Conservation (phyloP, 2,113 vertebrate species). For the Asarcornis scutulata region DNA sequence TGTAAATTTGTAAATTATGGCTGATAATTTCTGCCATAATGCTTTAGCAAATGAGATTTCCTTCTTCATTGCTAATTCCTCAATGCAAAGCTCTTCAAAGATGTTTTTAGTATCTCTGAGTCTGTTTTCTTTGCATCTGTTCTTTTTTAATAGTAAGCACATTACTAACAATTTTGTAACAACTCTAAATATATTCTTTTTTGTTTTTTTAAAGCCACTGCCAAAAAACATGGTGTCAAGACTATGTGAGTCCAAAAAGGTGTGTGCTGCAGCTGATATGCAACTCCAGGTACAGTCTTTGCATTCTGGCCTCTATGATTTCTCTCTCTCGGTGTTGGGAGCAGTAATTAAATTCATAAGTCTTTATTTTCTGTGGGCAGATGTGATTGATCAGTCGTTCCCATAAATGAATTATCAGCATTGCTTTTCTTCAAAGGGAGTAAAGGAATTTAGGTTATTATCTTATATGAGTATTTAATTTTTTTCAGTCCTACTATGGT, state of each 20-base stretch:
- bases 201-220: conserved; percentile 79
- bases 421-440: not conserved
- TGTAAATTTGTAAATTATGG: not conserved
- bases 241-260: conserved; percentile 95
- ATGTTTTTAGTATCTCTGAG: not conserved
- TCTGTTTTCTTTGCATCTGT: not conserved
- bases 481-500: not conserved
- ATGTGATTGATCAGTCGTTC: not conserved
- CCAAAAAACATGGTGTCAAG: conserved; percentile 93
- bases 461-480: not conserved
- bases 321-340: not conserved
- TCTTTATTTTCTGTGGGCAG: not conserved
- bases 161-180: not conserved
- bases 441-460: not conserved
- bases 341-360: not conserved
- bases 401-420: not conserved
- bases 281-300: conserved; percentile 90
- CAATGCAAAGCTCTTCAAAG: not conserved
- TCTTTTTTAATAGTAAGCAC: not conserved
- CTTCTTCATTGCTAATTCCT: not conserved
- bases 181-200: not conserved
- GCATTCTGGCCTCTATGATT: not conserved
- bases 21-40: not conserved
- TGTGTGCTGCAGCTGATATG: conserved; percentile 93
- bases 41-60: not conserved